A percentile compares a stretch with the other conserved stretches of the same genome.
These are phyloP conservation scores for Limnothrissa miodon DNA, from an alignment of 2,113 vertebrate species.

Conservation along the genomic window DNA sequence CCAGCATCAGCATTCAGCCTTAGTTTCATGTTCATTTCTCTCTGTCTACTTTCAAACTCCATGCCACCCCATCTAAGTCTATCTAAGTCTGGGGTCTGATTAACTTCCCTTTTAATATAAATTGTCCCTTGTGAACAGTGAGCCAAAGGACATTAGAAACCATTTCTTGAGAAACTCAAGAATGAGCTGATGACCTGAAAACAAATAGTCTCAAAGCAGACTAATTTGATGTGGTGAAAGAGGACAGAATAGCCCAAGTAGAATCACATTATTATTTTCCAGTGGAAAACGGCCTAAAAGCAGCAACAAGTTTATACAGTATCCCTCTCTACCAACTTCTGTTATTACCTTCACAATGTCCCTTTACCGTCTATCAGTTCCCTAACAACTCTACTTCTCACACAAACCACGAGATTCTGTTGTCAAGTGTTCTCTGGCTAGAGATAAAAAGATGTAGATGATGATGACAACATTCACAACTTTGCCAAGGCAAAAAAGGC, in stretches of 20 bases:
- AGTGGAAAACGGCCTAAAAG: background rate
- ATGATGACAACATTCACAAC: too few species aligned
- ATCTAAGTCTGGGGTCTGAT: too few species aligned
- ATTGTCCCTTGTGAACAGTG: too few species aligned
- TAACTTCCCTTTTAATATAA: too few species aligned
- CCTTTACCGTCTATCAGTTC: too few species aligned
- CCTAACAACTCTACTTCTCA: too few species aligned
- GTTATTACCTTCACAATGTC: background rate
- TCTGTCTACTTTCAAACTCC: background rate
- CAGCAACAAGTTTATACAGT: background rate
- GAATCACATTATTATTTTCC: background rate
- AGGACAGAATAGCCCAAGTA: background rate
- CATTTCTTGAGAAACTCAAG: too few species aligned
- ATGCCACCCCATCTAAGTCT: too few species aligned
- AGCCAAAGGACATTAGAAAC: too few species aligned
- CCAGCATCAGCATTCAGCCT: conserved; percentile 27
- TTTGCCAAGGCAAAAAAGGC: too few species aligned
- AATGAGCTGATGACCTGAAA: background rate
- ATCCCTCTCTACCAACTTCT: background rate
- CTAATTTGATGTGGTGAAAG: background rate
- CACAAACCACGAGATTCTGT: too few species aligned
- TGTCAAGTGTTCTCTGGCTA: background rate
- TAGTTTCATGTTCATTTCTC: background rate
- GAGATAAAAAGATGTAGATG: too few species aligned
- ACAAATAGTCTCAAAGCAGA: background rate